Percentiles rank a stretch among this genome's conserved stretches.
phyloP scores from a whole-genome alignment of 2,113 vertebrate genomes.

The Ailurus styani region DNA sequence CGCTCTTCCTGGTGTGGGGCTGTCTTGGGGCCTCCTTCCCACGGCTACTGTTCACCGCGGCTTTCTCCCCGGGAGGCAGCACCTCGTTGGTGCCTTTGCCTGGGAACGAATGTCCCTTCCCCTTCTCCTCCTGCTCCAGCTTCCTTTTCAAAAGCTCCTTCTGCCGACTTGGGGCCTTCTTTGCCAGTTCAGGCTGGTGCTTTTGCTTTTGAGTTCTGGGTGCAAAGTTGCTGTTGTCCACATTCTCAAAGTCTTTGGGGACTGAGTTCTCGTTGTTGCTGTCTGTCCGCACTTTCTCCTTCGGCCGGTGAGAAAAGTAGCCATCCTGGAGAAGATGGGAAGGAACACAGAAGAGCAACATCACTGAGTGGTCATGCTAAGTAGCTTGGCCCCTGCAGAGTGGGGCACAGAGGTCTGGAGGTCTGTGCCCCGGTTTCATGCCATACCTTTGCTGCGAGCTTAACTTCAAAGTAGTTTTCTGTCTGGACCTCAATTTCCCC shows the following conservation, averaged over 20 bases:
- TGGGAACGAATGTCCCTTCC: constrained; percentile 79
- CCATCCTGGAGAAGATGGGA: constrained; percentile 85
- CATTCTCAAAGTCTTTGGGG: constrained; percentile 97
- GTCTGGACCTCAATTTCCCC: neutral
- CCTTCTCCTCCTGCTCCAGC: constrained; percentile 83
- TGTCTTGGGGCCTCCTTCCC: constrained; percentile 71
- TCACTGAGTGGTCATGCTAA: fast-evolving
- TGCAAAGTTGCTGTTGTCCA: constrained; percentile 98
- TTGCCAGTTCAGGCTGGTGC: constrained; percentile 82
- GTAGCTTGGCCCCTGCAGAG: fast-evolving
- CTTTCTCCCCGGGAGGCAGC: constrained; percentile 73
- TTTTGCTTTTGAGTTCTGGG: constrained; percentile 92
- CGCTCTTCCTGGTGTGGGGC: constrained; percentile 73
- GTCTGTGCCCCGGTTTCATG: neutral
- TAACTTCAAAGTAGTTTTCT: neutral
- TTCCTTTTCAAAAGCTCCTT: constrained; percentile 89
- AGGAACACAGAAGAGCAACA: constrained; percentile 44
- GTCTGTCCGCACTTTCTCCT: constrained; percentile 93
- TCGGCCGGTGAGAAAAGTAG: constrained; percentile 95
- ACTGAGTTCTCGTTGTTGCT: constrained; percentile 99
- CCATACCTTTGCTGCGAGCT: neutral
- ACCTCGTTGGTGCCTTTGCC: constrained; percentile 87
- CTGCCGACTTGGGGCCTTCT: constrained; percentile 82
- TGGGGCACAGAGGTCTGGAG: fast-evolving
- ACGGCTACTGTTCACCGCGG: constrained; percentile 70